Evolutionary conservation across 2,113 vertebrate species (phyloP).

Genomic region (Phaethon lepturus): DNA sequence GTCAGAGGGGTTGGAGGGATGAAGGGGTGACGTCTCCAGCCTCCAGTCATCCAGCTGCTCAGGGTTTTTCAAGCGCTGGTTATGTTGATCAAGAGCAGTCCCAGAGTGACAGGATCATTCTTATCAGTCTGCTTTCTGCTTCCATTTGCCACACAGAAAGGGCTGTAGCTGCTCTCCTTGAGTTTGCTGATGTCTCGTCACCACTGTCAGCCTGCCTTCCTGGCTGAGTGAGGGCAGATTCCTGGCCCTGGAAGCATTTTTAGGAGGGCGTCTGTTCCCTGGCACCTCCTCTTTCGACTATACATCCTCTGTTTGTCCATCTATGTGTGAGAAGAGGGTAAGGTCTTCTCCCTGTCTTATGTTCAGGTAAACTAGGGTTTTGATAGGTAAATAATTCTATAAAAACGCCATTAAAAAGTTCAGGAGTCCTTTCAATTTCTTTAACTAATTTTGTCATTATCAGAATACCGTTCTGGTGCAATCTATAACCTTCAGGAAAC

Average conservation of each 20-base stretch:
- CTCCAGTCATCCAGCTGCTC: neutral
- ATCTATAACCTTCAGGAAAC: neutral
- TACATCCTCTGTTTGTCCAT: neutral
- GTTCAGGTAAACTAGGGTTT: neutral
- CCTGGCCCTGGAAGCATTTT: neutral
- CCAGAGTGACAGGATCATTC: constrained; percentile 2
- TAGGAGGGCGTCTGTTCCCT: neutral
- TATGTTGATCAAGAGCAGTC: constrained; percentile 48
- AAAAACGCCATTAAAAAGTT: neutral
- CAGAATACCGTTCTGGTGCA: neutral
- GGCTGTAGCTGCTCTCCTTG: neutral
- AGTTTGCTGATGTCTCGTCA: constrained; percentile 15
- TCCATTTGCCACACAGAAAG: constrained; percentile 22
- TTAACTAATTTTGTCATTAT: neutral
- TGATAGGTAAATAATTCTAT: neutral
- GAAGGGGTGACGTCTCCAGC: neutral
- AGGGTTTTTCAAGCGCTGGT: constrained; percentile 13
- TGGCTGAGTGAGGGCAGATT: constrained; percentile 16
- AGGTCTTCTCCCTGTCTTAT: neutral
- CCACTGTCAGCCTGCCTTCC: neutral
- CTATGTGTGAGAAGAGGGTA: neutral
- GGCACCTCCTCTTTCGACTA: neutral
- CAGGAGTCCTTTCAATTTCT: neutral
- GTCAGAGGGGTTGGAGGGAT: neutral
- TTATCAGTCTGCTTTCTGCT: constrained; percentile 46